These are phyloP conservation scores for Neopipo cinnamomea DNA, from an alignment of 2,113 vertebrate species.

Conservation along the genomic window DNA sequence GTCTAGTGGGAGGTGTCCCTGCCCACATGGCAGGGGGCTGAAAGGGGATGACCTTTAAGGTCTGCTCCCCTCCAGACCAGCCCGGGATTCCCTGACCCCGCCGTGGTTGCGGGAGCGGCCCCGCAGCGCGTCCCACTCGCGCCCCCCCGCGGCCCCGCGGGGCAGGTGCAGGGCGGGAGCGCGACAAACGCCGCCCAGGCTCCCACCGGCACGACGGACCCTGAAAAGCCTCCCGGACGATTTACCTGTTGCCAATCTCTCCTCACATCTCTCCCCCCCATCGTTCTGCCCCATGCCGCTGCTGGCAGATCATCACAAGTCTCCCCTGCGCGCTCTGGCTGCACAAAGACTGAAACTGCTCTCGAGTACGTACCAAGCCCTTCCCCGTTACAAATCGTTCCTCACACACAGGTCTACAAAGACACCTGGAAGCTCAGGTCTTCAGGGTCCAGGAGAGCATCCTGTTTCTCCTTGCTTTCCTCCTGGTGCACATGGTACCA, in stretches of 20 bases:
- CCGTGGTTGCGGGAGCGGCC: neutral
- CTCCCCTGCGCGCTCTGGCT: neutral
- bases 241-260: too few species aligned
- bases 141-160: neutral
- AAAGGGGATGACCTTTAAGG: neutral
- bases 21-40: neutral
- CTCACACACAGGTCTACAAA: neutral
- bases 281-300: neutral
- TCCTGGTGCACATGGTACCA: neutral
- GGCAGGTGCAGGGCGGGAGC: neutral
- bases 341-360: too few species aligned
- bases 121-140: neutral
- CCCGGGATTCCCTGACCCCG: neutral
- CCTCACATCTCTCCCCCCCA: neutral
- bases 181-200: neutral
- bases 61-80: neutral
- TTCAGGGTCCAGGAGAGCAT: neutral
- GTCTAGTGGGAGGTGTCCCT: neutral
- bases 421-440: neutral
- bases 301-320: neutral
- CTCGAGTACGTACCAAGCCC: neutral
- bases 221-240: too few species aligned
- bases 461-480: neutral
- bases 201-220: neutral
- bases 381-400: accelerated